Base-by-base conservation (phyloP, 2,113 vertebrate species). In the Papio anubis region DNA sequence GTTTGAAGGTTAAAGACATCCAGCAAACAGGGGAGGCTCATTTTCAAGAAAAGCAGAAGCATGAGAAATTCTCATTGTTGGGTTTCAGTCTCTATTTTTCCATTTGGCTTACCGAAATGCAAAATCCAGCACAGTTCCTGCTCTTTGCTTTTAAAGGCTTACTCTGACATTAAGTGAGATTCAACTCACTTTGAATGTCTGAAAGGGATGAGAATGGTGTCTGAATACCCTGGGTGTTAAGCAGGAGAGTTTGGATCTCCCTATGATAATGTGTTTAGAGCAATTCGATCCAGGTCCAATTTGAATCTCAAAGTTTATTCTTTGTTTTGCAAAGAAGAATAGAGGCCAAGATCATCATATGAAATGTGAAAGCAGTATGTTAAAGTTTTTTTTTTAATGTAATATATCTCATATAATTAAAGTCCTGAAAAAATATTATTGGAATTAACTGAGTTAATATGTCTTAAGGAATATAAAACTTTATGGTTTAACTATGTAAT, bases 1-100 rank as follows among this genome's bases (percentile, higher is more conserved):
- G 82, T 85, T 68, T 99, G 99, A 99, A 99, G 99, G 99, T 99
- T 97, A 99, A 98, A 98, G 97, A 48, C 97, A 97, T 97, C 90
- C 73, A 92, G 97, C 96, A 98, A 98, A 98, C 97, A 96, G 93
- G 97, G 94, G 83, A 96, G 87, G 94, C 91, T 97, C 92, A 95
- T 98, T 98, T 98, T 98, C 48, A 91, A 97, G 97, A 97, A 98
- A 98, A 98, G 96, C 93, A 96, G 98, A 98, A 98, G 97, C 98
- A 97, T 81, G 88, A 97, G 96, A 98, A 97, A 98, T 97, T 98
- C 96, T 98, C 97, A 96, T 93, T 92, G 96, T 97, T 98, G 94
- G 93, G 94, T 98, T 98, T 97, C 84, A 98, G 95, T 98, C 97
- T 98, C 94, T 96, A 80, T 98, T 98, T 98, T 98, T 96, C 94